A percentile compares a stretch with the other conserved stretches of the same genome.
phyloP scores from a whole-genome alignment of 2,888 invertebrate genomes.

The Creontiades dilutus region DNA sequence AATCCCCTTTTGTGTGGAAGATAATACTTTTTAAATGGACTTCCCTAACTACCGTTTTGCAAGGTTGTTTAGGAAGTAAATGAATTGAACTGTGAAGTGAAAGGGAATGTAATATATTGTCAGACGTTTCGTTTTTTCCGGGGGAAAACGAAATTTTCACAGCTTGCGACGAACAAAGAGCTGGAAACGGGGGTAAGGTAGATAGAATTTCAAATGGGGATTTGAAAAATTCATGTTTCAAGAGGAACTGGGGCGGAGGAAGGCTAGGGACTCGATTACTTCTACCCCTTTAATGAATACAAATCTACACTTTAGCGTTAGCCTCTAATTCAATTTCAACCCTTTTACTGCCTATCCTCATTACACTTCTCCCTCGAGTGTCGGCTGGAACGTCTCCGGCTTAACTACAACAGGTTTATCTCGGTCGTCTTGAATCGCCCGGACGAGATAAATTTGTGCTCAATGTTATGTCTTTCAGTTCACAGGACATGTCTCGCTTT shows the following conservation, averaged over 20 bases:
- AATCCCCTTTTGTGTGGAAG: background rate
- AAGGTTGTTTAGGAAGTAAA: constrained; percentile 2
- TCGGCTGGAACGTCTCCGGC: background rate
- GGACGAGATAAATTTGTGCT: background rate
- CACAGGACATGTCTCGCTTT: background rate
- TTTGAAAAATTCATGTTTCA: constrained; percentile 54
- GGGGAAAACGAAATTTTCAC: constrained; percentile 23
- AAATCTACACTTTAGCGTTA: constrained; percentile 51
- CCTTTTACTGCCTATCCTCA: constrained; percentile 44
- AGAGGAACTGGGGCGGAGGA: background rate
- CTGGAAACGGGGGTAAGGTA: background rate
- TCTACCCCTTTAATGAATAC: constrained; percentile 48
- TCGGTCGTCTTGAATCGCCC: background rate
- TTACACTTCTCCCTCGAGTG: constrained; percentile 29
- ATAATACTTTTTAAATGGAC: background rate
- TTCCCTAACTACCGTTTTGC: background rate
- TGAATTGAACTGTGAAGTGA: constrained; percentile 8
- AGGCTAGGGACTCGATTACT: constrained; percentile 41
- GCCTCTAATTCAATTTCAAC: constrained; percentile 53
- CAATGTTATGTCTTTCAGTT: background rate
- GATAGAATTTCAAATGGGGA: constrained; percentile 55
- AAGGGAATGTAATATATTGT: constrained; percentile 9
- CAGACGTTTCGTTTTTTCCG: constrained; percentile 25
- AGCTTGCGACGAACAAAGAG: constrained; percentile 15
- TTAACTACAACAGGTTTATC: constrained; percentile 14